phyloP scores from a whole-genome alignment of 2,888 invertebrate genomes.

The Eristalinus aeneus region DNA sequence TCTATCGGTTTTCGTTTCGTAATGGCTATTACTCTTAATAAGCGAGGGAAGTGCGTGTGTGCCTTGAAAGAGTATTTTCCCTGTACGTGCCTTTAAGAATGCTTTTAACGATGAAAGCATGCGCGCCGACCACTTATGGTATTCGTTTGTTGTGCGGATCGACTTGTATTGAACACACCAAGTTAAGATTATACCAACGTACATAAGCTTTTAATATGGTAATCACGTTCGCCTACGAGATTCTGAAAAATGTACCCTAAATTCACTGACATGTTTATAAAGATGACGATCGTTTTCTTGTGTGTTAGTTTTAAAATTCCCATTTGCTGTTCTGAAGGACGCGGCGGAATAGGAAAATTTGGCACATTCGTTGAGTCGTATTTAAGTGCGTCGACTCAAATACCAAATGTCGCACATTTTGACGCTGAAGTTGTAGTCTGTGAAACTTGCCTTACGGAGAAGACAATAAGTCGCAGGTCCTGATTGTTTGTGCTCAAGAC shows the following conservation, averaged over 20 bases:
- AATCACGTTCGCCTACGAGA: slow-evolving; percentile 18
- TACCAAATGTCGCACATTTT: no score
- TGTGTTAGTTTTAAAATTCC: no score
- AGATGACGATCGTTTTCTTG: neutral
- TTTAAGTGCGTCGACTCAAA: no score
- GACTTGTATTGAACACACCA: slow-evolving; percentile 29
- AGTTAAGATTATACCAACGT: slow-evolving; percentile 41
- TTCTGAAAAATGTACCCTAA: neutral
- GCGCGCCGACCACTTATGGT: neutral
- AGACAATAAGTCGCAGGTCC: no score
- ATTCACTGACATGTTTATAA: neutral
- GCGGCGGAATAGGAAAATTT: no score
- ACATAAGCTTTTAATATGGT: slow-evolving; percentile 43
- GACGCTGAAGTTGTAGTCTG: no score
- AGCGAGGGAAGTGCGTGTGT: neutral
- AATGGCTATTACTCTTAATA: neutral
- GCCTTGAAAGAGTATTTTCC: neutral
- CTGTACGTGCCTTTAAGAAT: slow-evolving; percentile 17
- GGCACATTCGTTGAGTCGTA: no score
- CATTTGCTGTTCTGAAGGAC: no score
- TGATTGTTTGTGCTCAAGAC: no score
- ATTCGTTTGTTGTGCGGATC: neutral
- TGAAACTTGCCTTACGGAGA: no score
- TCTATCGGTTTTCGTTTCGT: neutral
- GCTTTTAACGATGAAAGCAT: neutral